Evolutionary conservation across 2,888 invertebrate genomes (phyloP), one percentile per base, ranked within the genome.

Genomic region (Netelia melanura): DNA sequence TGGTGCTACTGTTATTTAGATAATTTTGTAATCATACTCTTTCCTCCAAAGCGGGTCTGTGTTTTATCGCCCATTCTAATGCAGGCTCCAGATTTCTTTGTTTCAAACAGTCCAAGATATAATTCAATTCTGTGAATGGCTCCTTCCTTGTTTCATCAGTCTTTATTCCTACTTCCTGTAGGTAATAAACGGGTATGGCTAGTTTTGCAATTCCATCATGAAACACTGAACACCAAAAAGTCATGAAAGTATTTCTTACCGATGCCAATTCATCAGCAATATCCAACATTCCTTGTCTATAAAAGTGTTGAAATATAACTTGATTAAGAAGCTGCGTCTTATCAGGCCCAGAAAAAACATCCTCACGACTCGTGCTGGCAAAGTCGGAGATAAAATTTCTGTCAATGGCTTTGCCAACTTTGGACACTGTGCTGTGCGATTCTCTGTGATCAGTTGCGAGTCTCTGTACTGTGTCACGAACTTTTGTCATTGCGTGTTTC

Each of bases 361-460:
- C 97, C 85, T 98, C 98, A 56, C 97, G 96, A 83, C 97, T 97
- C 0, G 98, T 98, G 1, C 98, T 96, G 0, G 97, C 97, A 94
- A 98, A 98, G 93, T 99, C 98, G 0, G 97, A 96, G 56, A 97
- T 97, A 92, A 99, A 99, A 94, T 98, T 98, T 90, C 98, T 96
- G 93, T 99, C 99, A 89, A 99, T 98, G 0, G 98, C 97, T 94
- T 99, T 99, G 72, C 99, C 99, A 70, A 99, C 98, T 95, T 98
- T 97, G 0, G 99, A 99, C 3, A 97, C 97, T 5, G 96, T 95
- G 88, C 96, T 96, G 92, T 98, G 98, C 17, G 98, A 94, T 86
- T 96, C 96, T 71, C 98, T 95, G 91, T 98, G 98, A 94, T 98
- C 98, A 83, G 97, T 96, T 0, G 98, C 97, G 89, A 98, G 95